Percentiles rank a stretch among this genome's conserved stretches.
These are phyloP conservation scores for Onychomys leucogaster DNA, from an alignment of 2,797 vertebrate genomes.

Conservation along the genomic window DNA sequence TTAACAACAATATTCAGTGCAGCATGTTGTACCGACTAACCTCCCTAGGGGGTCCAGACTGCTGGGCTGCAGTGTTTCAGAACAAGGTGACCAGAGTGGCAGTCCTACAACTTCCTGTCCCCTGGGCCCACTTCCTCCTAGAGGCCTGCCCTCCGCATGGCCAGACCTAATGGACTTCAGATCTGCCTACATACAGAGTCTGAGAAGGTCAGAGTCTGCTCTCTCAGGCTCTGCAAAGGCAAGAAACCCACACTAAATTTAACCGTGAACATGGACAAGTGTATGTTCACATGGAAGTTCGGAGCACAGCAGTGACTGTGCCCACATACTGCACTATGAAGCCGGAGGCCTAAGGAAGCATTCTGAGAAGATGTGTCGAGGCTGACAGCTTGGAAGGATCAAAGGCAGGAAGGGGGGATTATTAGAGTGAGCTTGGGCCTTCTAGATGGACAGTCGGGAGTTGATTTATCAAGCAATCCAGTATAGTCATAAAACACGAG, in stretches of 20 bases:
- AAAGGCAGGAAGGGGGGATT: background rate
- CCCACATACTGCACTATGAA: background rate
- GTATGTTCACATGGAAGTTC: background rate
- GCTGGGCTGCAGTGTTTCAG: background rate
- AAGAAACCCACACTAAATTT: background rate
- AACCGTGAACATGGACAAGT: background rate
- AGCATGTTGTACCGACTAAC: background rate
- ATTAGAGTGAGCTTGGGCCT: background rate
- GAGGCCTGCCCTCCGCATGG: background rate
- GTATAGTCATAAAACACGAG: background rate
- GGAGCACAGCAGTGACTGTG: background rate
- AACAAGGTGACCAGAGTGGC: background rate
- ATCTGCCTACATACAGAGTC: background rate
- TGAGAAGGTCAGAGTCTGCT: background rate
- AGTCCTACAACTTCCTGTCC: background rate
- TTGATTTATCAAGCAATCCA: background rate
- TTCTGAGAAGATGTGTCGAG: background rate
- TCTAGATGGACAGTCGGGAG: background rate
- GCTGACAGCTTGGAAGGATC: background rate
- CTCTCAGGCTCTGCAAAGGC: background rate
- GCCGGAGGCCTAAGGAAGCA: background rate
- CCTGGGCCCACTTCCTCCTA: background rate
- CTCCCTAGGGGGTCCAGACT: background rate
- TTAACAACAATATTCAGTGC: background rate
- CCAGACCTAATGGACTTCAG: background rate